Evolutionary conservation across 2,113 vertebrate species (phyloP).

Genomic region (Kryptolebias marmoratus): DNA sequence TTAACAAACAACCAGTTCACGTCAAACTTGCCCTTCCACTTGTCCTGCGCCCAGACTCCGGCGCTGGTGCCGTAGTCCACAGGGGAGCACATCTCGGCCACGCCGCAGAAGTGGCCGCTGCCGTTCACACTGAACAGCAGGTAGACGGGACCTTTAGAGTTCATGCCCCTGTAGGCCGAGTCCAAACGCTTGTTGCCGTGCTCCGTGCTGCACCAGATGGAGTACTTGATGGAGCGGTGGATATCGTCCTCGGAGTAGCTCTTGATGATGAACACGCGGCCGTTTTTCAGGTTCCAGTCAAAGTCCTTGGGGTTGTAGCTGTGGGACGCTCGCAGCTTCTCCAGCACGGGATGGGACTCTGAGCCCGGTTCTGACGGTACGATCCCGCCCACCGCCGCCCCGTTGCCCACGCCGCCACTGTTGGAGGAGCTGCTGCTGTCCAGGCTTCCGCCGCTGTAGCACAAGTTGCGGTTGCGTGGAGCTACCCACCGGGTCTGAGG

Average conservation of each 20-base stretch:
- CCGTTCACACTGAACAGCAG: conserved; percentile 98
- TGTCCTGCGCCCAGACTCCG: conserved; percentile 99
- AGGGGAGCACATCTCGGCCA: conserved; percentile 97
- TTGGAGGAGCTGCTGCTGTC: conserved; percentile 81
- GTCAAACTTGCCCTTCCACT: conserved; percentile 99
- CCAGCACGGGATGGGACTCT: conserved; percentile 92
- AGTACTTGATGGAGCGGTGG: conserved; percentile 99
- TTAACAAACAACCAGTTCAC: conserved; percentile 99
- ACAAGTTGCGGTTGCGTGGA: conserved; percentile 90
- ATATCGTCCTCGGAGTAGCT: conserved; percentile 98
- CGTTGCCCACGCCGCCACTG: conserved; percentile 71
- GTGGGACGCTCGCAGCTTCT: conserved; percentile 94
- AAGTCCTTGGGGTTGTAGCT: conserved; percentile 98
- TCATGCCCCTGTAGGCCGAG: conserved; percentile 89
- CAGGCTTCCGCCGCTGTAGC: conserved; percentile 82
- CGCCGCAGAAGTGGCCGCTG: conserved; percentile 97
- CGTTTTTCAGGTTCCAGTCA: conserved; percentile 94
- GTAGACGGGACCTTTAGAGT: conserved; percentile 92
- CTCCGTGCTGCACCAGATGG: conserved; percentile 98
- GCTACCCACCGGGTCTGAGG: conserved; percentile 94
- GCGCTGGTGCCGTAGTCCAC: conserved; percentile 99
- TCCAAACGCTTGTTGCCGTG: conserved; percentile 96
- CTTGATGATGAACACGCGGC: conserved; percentile 97
- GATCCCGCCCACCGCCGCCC: conserved; percentile 43
- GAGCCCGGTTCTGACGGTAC: conserved; percentile 45